Evolutionary conservation across 1,140 invertebrate genomes (phyloP), one percentile per base, ranked within the genome.

Genomic region (Asbolus verrucosus): DNA sequence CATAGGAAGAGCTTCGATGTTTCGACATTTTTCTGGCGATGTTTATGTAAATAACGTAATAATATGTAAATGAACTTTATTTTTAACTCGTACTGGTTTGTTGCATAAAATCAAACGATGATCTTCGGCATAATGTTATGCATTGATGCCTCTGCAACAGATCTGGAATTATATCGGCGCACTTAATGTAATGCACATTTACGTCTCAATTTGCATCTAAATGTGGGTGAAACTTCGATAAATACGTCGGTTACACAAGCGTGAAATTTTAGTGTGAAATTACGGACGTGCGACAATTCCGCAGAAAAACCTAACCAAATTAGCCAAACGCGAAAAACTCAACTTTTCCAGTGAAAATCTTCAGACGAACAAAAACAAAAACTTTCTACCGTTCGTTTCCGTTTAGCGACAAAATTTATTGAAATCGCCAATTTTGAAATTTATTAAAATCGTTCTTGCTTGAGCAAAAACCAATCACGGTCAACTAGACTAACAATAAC

Each of bases 391-490:
- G n/a, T n/a, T n/a, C n/a, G n/a, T n/a, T n/a, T n/a, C n/a, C n/a
- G n/a, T n/a, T n/a, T n/a, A n/a, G n/a, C n/a, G n/a, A n/a, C 9
- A 30, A 30, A 30, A 30, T 30, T 5, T 30, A 30, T 30, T 30
- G 4, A 5, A 30, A 30, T 4, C 27, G 27, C 27, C 4, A 30
- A 30, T 5, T 5, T 30, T n/a, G n/a, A 30, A 30, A 30, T 30
- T 30, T 30, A 5, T 5, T n/a, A 54, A 13, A 5, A 13, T 27
- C 19, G 8, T 11, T n/a, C 3, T 54, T 54, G 8, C 9, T 11
- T 27, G 15, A 36, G 6, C 6, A n/a, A n/a, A 36, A 36, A 54
- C n/a, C 21, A 54, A 54, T 54, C 46, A 54, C 19, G 46, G 46
- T 27, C 46, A 54, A 54, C 46, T 54, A 27, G 46, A 54, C 6